Evolutionary conservation across 2,888 invertebrate genomes (phyloP), one percentile per base, ranked within the genome.

Genomic region (Noctua janthe): DNA sequence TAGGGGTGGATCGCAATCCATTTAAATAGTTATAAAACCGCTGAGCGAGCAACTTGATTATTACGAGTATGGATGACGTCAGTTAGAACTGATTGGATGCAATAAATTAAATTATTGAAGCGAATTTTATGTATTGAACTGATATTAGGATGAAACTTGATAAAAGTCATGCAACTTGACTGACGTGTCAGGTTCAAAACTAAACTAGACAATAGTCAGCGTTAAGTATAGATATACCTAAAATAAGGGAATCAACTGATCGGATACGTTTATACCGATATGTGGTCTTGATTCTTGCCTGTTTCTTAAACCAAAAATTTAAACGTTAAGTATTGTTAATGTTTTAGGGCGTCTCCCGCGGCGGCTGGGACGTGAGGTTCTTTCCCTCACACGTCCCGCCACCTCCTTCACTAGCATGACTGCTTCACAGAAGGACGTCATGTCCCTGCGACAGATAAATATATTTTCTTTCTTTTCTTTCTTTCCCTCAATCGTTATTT

Each of bases 11-110:
- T 87, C 84, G 89, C 92, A 92, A 93, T 92, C 90, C 90, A 90
- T 92, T 92, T 93, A 91, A 92, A 93, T 90, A 91, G 89, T 90
- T 90, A 89, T 88, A 87, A 92, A 92, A 91, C 87, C 90, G 88
- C 91, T 91, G 91, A 91, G 82, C 86, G 85, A 80, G 83, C 83
- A 86, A 89, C 86, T 91, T 88, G 82, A 89, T 91, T 89, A 90
- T 89, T 85, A 83, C 85, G 81, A 85, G 83, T 75, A 79, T 20
- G 49, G 39, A 79, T 80, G 72, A 78, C 75, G 81, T 75, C 56
- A 66, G 59, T 69, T 35, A 49, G 29, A 81, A 87, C 51, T 69
- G 43, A 80, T 74, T 71, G 56, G 51, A 71, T 67, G 8, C 11
- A 43, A 78, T 82, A 72, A 76, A 86, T 71, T 23, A 49, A 43